phyloP scores from a whole-genome alignment of 1,140 invertebrate genomes.

The Chionoecetes opilio region DNA sequence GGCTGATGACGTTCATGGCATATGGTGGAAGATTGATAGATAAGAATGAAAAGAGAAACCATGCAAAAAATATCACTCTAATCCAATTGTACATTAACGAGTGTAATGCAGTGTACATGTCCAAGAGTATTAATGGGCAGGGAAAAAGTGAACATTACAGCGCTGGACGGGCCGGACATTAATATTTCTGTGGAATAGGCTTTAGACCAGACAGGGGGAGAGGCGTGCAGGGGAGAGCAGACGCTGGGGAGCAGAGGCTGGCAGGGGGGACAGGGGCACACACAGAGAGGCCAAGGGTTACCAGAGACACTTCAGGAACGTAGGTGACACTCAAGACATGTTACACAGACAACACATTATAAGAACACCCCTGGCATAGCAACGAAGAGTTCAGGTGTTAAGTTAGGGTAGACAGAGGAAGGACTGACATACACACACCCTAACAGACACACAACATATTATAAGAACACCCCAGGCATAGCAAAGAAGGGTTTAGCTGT shows the following conservation, averaged over 20 bases:
- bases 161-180: background rate
- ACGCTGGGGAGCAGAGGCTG: background rate
- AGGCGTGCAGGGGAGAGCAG: background rate
- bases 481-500: background rate
- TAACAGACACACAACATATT: background rate
- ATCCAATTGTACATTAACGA: conserved; percentile 30
- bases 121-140: conserved; percentile 18
- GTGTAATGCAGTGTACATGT: conserved; percentile 1
- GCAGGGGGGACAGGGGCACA: background rate
- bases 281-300: background rate
- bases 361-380: background rate
- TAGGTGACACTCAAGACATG: no score
- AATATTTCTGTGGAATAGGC: conserved; percentile 29
- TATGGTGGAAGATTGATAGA: background rate
- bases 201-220: background rate
- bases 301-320: background rate
- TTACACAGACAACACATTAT: background rate
- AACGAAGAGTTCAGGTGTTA: background rate
- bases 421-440: no score
- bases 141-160: conserved; percentile 19
- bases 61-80: conserved; percentile 21
- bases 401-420: background rate
- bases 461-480: background rate
- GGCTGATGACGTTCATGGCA: conserved; percentile 15
- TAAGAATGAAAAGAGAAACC: conserved; percentile 20